Base-by-base conservation (phyloP, 2,113 vertebrate genomes). In the Elachura formosa region DNA sequence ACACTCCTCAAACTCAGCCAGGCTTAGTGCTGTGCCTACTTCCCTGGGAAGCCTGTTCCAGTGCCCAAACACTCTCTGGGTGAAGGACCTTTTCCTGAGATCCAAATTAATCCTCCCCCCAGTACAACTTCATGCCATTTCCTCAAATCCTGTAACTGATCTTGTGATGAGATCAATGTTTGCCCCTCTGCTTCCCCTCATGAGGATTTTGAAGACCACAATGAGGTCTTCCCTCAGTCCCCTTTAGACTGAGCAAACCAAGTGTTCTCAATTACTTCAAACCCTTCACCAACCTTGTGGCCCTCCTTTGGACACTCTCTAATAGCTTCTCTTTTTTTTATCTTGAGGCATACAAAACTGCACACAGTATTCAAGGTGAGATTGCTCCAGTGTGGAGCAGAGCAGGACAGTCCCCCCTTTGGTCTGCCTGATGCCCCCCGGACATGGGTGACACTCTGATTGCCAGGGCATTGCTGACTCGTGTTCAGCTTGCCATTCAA, bases 401-500 rank as follows among this genome's bases (percentile, higher is more conserved):
- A 16, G 34, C 0, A 0, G 83, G 23, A 33, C 38, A 86, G 7
- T 52, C 33, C 33, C 22, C 31, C 22, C 14, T 56, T 18, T 21
- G 43, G 43, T 71, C 31, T 26, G 6, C 25, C 48, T 87, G 56
- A 6, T 55, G 55, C 5, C 0, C 24, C 9, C 13, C 29, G 56
- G 24, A 34, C 20, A 22, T 0, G 5, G 5, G 0, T 78, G 40
- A 1, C 24, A 29, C 20, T 56, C 41, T 74, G 69, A 34, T 20
- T 71, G 34, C 40, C 41, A 26, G 56, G 74, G 41, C 48, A 41
- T 34, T 43, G 9, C 2, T 48, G 41, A 1, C 14, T 36, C 31
- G 14, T 1, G 5, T 49, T 41, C 20, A 26, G 7, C 25, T 48
- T 48, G 25, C 2, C 17, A 21, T 5, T 5, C 0, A 0, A 18